Conservation (phyloP, 2,113 vertebrate species). For the Felis chaus region DNA sequence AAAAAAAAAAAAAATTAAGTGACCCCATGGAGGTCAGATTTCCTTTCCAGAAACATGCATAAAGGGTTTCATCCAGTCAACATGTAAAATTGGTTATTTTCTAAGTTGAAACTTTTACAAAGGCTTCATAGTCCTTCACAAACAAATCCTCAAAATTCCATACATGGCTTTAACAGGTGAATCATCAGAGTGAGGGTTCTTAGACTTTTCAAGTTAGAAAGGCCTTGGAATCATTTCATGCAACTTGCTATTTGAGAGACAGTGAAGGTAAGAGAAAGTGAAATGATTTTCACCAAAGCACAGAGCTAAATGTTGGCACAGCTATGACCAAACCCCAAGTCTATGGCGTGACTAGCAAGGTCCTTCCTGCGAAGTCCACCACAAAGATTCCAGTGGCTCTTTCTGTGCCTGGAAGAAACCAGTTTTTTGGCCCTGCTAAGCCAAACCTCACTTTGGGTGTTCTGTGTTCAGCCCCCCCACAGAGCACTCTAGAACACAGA, state of each 20-base stretch:
- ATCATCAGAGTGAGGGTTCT: background rate
- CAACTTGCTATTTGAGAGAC: background rate
- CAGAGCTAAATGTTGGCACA: background rate
- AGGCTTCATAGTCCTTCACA: background rate
- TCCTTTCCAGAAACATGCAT: background rate
- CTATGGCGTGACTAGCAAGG: background rate
- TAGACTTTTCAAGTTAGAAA: background rate
- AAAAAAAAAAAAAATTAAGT: background rate
- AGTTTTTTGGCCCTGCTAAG: background rate
- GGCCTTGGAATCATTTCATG: background rate
- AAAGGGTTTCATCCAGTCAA: background rate
- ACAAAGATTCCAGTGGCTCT: background rate
- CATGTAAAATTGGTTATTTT: constrained; percentile 1
- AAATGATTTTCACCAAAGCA: background rate
- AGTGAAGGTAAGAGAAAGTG: background rate
- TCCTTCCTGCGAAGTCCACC: background rate
- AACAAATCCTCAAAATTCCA: background rate
- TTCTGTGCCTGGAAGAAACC: background rate
- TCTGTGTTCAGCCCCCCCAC: background rate
- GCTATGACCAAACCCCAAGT: background rate
- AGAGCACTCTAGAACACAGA: background rate
- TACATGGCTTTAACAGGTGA: background rate
- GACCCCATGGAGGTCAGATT: background rate
- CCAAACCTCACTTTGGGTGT: background rate
- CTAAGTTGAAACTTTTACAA: background rate